phyloP scores from a whole-genome alignment of 92 coral and sea anemone species.

The Siderastrea radians region DNA sequence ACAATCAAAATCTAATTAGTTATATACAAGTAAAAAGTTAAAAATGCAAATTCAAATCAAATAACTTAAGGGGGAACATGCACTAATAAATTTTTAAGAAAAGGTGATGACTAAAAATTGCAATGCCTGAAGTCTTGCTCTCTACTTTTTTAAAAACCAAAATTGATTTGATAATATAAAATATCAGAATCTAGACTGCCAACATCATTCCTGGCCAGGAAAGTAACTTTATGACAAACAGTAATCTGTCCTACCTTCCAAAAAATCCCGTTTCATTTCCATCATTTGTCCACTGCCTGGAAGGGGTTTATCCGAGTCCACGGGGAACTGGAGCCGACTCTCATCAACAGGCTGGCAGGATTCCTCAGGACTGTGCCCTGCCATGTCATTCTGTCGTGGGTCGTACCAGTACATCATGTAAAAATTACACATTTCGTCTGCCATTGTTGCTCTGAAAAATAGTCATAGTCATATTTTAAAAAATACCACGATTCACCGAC shows the following conservation, averaged over 20 bases:
- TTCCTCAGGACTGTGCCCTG: not conserved
- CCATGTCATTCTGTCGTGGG: constrained; percentile 26
- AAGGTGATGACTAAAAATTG: too few species aligned
- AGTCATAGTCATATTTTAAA: not conserved
- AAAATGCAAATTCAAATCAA: too few species aligned
- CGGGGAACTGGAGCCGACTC: constrained; percentile 57
- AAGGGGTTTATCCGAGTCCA: constrained; percentile 82
- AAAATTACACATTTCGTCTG: constrained; percentile 99
- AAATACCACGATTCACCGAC: too few species aligned
- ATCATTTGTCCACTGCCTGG: constrained; percentile 77
- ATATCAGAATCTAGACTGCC: too few species aligned
- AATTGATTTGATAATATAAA: too few species aligned
- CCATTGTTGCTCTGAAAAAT: constrained; percentile 89
- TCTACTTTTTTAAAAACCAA: too few species aligned
- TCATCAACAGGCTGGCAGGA: not conserved
- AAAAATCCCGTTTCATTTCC: constrained; percentile 87
- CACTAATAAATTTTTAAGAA: not conserved
- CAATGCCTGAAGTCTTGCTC: too few species aligned
- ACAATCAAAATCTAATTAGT: too few species aligned
- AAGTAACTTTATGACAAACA: not conserved
- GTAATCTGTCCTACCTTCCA: constrained; percentile 29
- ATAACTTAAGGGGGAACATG: too few species aligned
- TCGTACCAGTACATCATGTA: constrained; percentile 95
- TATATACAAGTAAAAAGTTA: too few species aligned
- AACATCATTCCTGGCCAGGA: too few species aligned